Evolutionary conservation across 2,888 invertebrate genomes (phyloP).

Genomic region (Cylindroiulus punctatus): DNA sequence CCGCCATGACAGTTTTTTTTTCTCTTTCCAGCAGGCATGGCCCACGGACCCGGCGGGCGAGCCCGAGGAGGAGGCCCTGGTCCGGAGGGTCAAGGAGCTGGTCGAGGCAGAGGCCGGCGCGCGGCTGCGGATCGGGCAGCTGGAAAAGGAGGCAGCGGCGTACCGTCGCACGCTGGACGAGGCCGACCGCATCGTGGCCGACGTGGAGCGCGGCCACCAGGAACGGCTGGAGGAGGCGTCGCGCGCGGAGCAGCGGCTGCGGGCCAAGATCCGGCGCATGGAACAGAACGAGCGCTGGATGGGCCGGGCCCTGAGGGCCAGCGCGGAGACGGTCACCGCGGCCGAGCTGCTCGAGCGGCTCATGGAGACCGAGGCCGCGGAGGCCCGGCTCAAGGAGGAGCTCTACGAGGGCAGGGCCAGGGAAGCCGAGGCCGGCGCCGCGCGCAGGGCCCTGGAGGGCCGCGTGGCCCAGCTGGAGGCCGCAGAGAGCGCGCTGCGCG

Average conservation of each 20-base stretch:
- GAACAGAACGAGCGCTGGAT: constrained; percentile 64
- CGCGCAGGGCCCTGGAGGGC: constrained; percentile 70
- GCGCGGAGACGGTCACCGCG: background rate
- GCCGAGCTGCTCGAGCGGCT: constrained; percentile 56
- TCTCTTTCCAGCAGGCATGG: background rate
- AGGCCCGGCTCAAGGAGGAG: constrained; percentile 51
- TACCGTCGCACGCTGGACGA: constrained; percentile 61
- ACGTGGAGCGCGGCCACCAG: constrained; percentile 60
- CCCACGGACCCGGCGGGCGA: background rate
- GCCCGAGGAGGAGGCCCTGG: constrained; percentile 65
- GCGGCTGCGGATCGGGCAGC: constrained; percentile 72
- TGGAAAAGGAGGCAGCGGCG: constrained; percentile 74
- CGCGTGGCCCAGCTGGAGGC: constrained; percentile 69
- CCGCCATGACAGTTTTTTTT: no score
- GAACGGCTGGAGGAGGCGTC: constrained; percentile 60
- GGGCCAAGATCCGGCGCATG: constrained; percentile 69
- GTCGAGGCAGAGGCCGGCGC: constrained; percentile 70
- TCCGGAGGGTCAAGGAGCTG: constrained; percentile 62
- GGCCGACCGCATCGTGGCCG: constrained; percentile 61
- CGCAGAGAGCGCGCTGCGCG: constrained; percentile 58
- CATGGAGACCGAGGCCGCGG: constrained; percentile 56
- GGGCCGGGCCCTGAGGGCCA: constrained; percentile 58
- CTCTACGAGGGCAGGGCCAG: constrained; percentile 37
- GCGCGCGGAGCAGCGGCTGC: constrained; percentile 68
- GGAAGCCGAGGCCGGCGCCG: constrained; percentile 60